Conservation (phyloP, 2,888 invertebrate genomes). For the Pimpla rufipes region DNA sequence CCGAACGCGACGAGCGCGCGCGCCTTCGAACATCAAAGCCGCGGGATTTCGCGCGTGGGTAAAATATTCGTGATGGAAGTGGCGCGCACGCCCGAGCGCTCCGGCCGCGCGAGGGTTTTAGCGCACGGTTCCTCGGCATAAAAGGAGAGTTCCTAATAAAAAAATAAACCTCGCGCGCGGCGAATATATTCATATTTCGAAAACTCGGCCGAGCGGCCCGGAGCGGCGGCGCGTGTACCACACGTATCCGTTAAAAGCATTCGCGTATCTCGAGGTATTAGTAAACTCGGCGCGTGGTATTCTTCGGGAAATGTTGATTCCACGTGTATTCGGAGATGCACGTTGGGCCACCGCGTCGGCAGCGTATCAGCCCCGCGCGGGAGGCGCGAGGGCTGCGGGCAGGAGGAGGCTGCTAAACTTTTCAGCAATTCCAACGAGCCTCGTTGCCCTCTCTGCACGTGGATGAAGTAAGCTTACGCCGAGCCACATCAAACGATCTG, state of each 20-base stretch:
- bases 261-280: slow-evolving; percentile 59
- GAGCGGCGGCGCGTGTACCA: slow-evolving; percentile 27
- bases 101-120: slow-evolving; percentile 49
- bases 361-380: background rate
- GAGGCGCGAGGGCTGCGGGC: slow-evolving; percentile 16
- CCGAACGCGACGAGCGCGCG: slow-evolving; percentile 63
- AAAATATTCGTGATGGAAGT: slow-evolving; percentile 77
- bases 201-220: slow-evolving; percentile 69
- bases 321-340: slow-evolving; percentile 43
- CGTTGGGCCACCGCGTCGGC: slow-evolving; percentile 25
- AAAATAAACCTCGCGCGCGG: slow-evolving; percentile 75
- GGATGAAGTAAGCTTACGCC: slow-evolving; percentile 62
- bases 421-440: slow-evolving; percentile 74
- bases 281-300: slow-evolving; percentile 70
- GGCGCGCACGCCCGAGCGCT: slow-evolving; percentile 55
- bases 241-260: slow-evolving; percentile 64
- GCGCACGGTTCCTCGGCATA: slow-evolving; percentile 71
- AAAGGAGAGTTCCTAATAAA: slow-evolving; percentile 76
- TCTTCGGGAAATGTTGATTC: slow-evolving; percentile 62
- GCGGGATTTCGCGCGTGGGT: slow-evolving; percentile 42
- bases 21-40: slow-evolving; percentile 78
- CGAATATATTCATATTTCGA: slow-evolving; percentile 76
- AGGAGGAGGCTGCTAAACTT: slow-evolving; percentile 68
- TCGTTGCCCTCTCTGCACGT: slow-evolving; percentile 29
- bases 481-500: slow-evolving; percentile 76